Percentiles rank a stretch among this genome's conserved stretches.
These are phyloP conservation scores for Drosophila albomicans DNA, from an alignment of 1,140 invertebrate genomes.

Conservation along the genomic window DNA sequence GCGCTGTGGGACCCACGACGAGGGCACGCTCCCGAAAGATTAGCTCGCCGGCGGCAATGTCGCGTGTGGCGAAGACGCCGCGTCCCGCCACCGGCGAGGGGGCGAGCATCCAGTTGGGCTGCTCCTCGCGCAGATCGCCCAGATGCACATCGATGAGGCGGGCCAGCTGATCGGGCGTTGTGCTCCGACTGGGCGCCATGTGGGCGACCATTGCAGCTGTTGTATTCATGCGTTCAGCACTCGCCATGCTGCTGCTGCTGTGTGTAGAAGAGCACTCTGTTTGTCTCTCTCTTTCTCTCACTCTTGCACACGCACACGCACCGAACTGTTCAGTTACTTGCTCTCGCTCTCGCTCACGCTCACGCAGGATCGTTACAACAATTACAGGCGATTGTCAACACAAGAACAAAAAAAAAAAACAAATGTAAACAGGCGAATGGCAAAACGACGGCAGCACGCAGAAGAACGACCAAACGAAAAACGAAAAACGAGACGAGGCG, in stretches of 20 bases:
- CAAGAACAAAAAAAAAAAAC: no score
- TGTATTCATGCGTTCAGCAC: slow-evolving; percentile 44
- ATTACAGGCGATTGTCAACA: neutral
- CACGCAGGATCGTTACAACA: neutral
- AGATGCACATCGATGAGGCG: slow-evolving; percentile 75
- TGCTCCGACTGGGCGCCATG: slow-evolving; percentile 68
- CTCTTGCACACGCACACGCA: neutral
- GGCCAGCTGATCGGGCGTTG: slow-evolving; percentile 77
- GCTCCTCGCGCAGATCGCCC: slow-evolving; percentile 70
- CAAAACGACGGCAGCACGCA: neutral
- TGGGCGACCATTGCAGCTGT: slow-evolving; percentile 67
- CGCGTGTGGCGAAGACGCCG: slow-evolving; percentile 88
- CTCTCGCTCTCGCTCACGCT: neutral
- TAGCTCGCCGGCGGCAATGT: slow-evolving; percentile 88
- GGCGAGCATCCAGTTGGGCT: slow-evolving; percentile 75
- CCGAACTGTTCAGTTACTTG: no score
- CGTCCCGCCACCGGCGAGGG: slow-evolving; percentile 83
- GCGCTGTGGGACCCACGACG: slow-evolving; percentile 87
- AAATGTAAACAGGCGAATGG: neutral
- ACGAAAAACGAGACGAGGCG: slow-evolving; percentile 25
- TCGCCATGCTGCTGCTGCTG: neutral
- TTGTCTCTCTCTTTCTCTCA: neutral
- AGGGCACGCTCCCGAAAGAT: slow-evolving; percentile 89
- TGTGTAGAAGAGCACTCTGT: neutral
- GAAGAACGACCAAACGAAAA: neutral